Evolutionary conservation across 2,888 invertebrate genomes (phyloP).

Genomic region (Dasypogon diadema): DNA sequence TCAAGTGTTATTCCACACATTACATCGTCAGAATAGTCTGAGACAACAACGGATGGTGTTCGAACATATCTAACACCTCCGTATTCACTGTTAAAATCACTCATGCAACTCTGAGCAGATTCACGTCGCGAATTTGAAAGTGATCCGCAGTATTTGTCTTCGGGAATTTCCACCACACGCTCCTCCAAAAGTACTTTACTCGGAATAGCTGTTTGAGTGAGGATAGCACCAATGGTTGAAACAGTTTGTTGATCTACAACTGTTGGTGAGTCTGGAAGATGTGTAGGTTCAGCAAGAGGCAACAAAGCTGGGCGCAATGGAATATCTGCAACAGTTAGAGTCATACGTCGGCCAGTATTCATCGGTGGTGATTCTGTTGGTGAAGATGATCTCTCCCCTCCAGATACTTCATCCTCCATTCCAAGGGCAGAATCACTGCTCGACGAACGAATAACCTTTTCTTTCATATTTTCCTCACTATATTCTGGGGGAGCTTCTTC

Average conservation of each 20-base stretch:
- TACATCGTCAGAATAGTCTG: constrained; percentile 85
- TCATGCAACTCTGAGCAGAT: constrained; percentile 67
- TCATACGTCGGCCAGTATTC: constrained; percentile 63
- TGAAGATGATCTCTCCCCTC: constrained; percentile 20
- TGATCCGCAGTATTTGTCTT: constrained; percentile 67
- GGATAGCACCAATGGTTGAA: constrained; percentile 52
- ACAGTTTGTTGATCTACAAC: constrained; percentile 39
- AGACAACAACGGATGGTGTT: constrained; percentile 88
- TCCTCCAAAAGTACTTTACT: constrained; percentile 72
- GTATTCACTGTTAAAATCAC: constrained; percentile 69
- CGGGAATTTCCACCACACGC: constrained; percentile 70
- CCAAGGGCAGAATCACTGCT: constrained; percentile 68
- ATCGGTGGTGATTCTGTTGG: constrained; percentile 46
- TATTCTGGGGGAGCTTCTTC: constrained; percentile 59
- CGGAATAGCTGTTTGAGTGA: constrained; percentile 61
- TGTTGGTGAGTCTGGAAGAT: constrained; percentile 64
- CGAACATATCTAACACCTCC: constrained; percentile 75
- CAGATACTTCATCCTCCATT: constrained; percentile 63
- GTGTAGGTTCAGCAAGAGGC: constrained; percentile 67
- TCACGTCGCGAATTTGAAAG: constrained; percentile 68
- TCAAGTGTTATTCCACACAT: constrained; percentile 72
- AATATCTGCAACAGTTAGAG: constrained; percentile 67
- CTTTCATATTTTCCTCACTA: constrained; percentile 59
- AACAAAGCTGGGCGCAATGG: constrained; percentile 66
- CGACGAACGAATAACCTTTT: constrained; percentile 65